Evolutionary conservation across 1,140 invertebrate species (phyloP).

Genomic region (Drosophila mauritiana): DNA sequence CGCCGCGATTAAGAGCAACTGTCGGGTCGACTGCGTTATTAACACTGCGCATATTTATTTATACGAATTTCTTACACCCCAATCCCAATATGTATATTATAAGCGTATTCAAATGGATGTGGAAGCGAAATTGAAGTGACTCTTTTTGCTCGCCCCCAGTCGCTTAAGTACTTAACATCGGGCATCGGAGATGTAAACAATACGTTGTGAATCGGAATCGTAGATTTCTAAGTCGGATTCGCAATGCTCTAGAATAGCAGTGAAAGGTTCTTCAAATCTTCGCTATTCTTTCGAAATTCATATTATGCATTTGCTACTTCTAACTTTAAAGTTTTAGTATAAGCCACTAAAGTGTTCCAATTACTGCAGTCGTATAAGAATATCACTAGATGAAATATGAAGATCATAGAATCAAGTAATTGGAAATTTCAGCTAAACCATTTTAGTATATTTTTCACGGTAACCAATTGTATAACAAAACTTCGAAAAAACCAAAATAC

Average conservation of each 20-base stretch:
- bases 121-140: conserved; percentile 57
- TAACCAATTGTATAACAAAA: too few species aligned
- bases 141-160: conserved; percentile 48
- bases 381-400: too few species aligned
- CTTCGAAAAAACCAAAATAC: too few species aligned
- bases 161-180: conserved; percentile 32
- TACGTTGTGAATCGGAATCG: neutral
- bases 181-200: conserved; percentile 36
- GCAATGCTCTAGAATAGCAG: conserved; percentile 15
- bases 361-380: too few species aligned
- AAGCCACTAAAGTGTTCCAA: too few species aligned
- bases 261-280: too few species aligned
- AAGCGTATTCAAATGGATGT: conserved; percentile 47
- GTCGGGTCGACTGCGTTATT: conserved; percentile 34
- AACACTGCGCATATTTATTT: conserved; percentile 42
- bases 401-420: too few species aligned
- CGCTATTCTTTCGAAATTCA: too few species aligned
- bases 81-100: conserved; percentile 40
- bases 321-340: too few species aligned
- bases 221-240: conserved; percentile 1
- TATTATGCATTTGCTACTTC: too few species aligned
- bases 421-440: too few species aligned
- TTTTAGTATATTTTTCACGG: too few species aligned
- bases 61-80: conserved; percentile 28
- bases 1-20: conserved; percentile 49